Conservation (phyloP, 2,888 invertebrate species). For the Cerastis rubricosa region DNA sequence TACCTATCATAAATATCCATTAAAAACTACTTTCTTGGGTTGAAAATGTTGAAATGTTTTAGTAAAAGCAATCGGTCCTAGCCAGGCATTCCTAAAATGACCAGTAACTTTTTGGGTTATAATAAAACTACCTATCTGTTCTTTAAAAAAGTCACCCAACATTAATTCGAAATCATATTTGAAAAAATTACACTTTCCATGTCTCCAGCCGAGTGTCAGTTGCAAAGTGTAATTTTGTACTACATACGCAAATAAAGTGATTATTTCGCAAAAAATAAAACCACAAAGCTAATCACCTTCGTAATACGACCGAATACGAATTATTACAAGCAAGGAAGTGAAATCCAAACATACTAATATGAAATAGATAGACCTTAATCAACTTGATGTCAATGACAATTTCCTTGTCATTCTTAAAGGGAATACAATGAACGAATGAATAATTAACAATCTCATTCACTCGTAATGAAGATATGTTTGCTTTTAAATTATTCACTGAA, state of each 20-base stretch:
- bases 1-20: neutral
- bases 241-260: too few species aligned
- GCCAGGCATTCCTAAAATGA: neutral
- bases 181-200: neutral
- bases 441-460: conserved; percentile 6
- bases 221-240: too few species aligned
- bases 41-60: neutral
- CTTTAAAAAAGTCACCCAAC: neutral
- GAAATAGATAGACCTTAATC: neutral
- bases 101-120: neutral
- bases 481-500: conserved; percentile 47
- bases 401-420: neutral
- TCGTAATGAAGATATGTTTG: conserved; percentile 37
- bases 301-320: too few species aligned
- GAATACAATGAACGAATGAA: conserved; percentile 19
- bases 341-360: neutral
- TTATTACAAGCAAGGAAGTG: neutral
- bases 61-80: neutral
- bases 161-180: neutral
- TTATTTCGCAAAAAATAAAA: neutral
- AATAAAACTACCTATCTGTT: too few species aligned
- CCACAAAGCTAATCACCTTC: neutral
- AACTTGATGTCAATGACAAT: neutral
- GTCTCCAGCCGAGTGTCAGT: neutral
- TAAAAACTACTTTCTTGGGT: neutral